Base-by-base conservation (phyloP, 2,888 invertebrate genomes). In the Sclerodermus sp. region DNA sequence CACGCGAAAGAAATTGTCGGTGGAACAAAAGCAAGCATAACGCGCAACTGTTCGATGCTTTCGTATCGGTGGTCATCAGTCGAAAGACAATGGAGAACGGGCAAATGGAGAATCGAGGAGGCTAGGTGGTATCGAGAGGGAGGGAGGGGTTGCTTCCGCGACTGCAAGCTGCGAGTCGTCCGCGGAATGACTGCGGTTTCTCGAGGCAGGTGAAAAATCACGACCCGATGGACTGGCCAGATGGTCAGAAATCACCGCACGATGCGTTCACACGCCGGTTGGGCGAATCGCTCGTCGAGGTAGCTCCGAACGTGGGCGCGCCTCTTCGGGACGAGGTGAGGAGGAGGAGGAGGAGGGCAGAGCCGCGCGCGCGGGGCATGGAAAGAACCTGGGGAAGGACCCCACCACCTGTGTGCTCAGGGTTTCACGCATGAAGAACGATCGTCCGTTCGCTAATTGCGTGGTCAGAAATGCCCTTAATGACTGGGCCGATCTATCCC, bases 151-250 rank as follows among this genome's bases (percentile, higher is more conserved):
- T 30, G n/a, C 17, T 12, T 38, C 45, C 46, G 47, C 49, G 49
- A 37, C 14, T 41, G 41, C 42, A 16, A 37, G 23, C 37, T 30
- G 42, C 12, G 14, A 47, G 3, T 37, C n/a, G 30, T 32, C 17
- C 41, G 16, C 43, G 43, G 18, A 42, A 34, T 44, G 32, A 30
- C 37, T 46, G 23, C 4, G 13, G 23, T 45, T 45, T 38, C 14
- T 31, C 40, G 31, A 39, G 43, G 59, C 70, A 68, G 70, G 67
- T 70, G 70, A 57, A 59, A 65, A 64, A 64, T 64, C 64, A 57
- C 62, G 55, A 51, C 39, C 15, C 38, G 42, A 34, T 42, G 40
- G 47, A 53, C 53, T 51, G 48, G 29, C 56, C 68, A 68, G 61
- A 64, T 67, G 68, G 59, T 36, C 44, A 50, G 39, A 63, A 68